Evolutionary conservation across 2,888 invertebrate genomes (phyloP), one percentile per base, ranked within the genome.

Genomic region (Drosophila bunnanda): DNA sequence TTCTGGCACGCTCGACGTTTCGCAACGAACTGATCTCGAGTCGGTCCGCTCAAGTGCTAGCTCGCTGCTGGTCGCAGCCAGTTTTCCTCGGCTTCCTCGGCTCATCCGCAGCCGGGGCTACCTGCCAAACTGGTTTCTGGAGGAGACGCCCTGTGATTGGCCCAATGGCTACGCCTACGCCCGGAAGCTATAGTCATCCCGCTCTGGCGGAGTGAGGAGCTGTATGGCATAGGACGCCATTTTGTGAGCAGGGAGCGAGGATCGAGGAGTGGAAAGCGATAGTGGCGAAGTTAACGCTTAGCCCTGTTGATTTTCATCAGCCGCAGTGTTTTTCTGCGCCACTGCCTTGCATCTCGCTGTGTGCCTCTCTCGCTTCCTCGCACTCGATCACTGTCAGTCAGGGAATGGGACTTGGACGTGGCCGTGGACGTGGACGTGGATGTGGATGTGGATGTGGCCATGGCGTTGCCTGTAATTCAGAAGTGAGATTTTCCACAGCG

Each of bases 401-500:
- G 70, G 53, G 50, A 30, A 44, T 59, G 36, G 36, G 50, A 50
- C 65, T 36, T 53, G 70, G 57, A 34, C 54, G 44, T 53, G 70
- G 57, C 30, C 54, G 44, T 68, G 60, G 41, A 74, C 39, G 38
- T 59, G 60, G 32, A 32, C 10, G 32, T 32, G 32, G 38, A 77
- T 69, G 10, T 39, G 48, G 43, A n/a, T 13, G 76, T 75, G 67
- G 70, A 36, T 70, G 69, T 67, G 74, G 58, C 76, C 77, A 79
- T 77, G 74, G 67, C 80, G 82, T 76, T 75, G 74, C 70, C 79
- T 85, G 78, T 91, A 90, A 91, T 89, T 90, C 79, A 85, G 87
- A 90, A 90, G 89, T 91, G 90, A 89, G 89, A 90, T 85, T 90
- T 89, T 91, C 89, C 88, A 84, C 87, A 88, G 86, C 78, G 78